Percentiles rank a stretch among this genome's conserved stretches.
These are phyloP conservation scores for Promerops cafer DNA, from an alignment of 2,113 vertebrate species.

Conservation along the genomic window DNA sequence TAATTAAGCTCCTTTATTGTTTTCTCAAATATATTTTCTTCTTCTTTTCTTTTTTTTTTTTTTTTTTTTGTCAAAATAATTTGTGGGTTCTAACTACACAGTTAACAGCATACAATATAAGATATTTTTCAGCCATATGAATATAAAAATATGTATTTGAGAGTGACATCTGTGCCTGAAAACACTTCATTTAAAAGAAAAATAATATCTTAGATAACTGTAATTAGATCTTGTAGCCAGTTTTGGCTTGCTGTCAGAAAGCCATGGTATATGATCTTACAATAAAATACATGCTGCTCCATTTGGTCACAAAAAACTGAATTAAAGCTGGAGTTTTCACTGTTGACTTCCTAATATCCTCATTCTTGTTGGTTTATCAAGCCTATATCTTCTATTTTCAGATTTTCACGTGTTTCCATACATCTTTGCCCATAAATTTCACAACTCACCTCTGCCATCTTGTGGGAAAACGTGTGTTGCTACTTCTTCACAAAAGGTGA, in stretches of 20 bases:
- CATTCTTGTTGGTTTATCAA: not conserved
- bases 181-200: not conserved
- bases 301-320: not conserved
- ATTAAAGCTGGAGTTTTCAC: not conserved
- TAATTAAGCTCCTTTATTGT: not conserved
- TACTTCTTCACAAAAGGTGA: not conserved
- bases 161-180: not conserved
- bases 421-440: not conserved
- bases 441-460: conserved; percentile 67
- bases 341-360: not conserved
- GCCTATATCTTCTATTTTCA: not conserved
- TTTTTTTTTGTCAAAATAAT: not conserved
- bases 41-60: not conserved
- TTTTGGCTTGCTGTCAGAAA: not conserved
- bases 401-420: not conserved
- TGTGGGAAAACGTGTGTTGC: not conserved
- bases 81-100: not conserved
- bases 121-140: not conserved
- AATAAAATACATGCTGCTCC: not conserved
- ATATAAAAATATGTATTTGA: not conserved
- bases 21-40: not conserved
- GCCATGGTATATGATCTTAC: not conserved
- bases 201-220: not conserved
- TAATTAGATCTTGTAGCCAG: not conserved
- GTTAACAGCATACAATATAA: not conserved